Evolutionary conservation across 2,797 vertebrate genomes (phyloP), one percentile per base, ranked within the genome.

Genomic region (Valencia hispanica): DNA sequence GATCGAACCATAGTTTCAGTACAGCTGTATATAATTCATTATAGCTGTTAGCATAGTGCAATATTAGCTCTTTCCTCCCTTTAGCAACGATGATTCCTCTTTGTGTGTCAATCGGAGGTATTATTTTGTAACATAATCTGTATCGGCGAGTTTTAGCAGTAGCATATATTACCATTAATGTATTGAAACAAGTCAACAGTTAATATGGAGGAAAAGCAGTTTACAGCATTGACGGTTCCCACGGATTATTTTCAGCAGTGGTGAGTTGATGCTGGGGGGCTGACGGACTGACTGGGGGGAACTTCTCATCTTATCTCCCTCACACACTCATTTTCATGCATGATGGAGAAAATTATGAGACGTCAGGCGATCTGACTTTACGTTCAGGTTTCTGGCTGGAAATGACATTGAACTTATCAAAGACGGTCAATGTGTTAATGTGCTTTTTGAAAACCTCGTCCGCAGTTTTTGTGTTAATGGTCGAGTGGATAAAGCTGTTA

Each of bases 181-280:
- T 25, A 39, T 22, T 39, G 61, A 65, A 65, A 39, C 25, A 93
- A 93, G 88, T 91, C 92, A 84, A 90, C 92, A 90, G 85, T 92
- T 89, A 91, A 90, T 90, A 96, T 95, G 95, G 95, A 95, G 80
- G 94, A 95, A 88, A 93, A 91, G 86, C 93, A 94, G 91, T 94
- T 88, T 85, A 94, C 95, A 76, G 93, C 93, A 88, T 47, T 95
- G 92, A 94, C 91, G 91, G 90, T 92, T 73, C 92, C 91, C 22
- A 89, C 93, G 93, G 95, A 95, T 91, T 95, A 95, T 91, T 94
- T 95, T 75, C 94, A 95, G 88, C 93, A 95, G 83, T 96, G 95
- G 95, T 95, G 93, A 96, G 95, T 94, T 90, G 77, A 80, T 87
- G 85, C 32, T 70, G 87, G 77, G 87, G 77, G 87, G 85, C 84